Conservation (phyloP, 2,888 invertebrate genomes). For the Pseudanteris insignis region DNA sequence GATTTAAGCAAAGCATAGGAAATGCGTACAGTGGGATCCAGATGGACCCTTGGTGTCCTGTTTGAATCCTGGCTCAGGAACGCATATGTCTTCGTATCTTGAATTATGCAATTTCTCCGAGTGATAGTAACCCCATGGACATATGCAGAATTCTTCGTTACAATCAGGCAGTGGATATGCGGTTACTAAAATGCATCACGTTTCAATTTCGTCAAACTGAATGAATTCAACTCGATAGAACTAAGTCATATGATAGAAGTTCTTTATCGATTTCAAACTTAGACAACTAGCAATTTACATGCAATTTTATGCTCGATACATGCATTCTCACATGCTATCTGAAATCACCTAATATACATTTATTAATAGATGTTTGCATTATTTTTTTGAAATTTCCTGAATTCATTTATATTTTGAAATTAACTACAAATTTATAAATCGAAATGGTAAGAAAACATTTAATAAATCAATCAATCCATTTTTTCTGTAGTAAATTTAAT, state of each 20-base stretch:
- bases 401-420: too few relatives aligned
- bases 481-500: too few relatives aligned
- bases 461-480: too few relatives aligned
- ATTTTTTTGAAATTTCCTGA: too few relatives aligned
- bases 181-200: slow-evolving; percentile 59
- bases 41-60: slow-evolving; percentile 66
- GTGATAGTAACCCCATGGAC: slow-evolving; percentile 66
- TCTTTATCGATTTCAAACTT: too few relatives aligned
- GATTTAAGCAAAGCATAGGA: slow-evolving; percentile 43
- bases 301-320: slow-evolving; percentile 17
- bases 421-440: too few relatives aligned
- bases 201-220: slow-evolving; percentile 5
- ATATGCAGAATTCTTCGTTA: slow-evolving; percentile 66
- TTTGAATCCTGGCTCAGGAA: slow-evolving; percentile 57
- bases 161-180: slow-evolving; percentile 65
- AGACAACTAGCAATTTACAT: too few relatives aligned
- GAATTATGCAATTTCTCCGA: slow-evolving; percentile 47
- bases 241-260: too few relatives aligned
- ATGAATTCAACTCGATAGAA: not conserved
- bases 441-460: too few relatives aligned
- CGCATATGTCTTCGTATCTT: slow-evolving; percentile 59
- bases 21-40: slow-evolving; percentile 62
- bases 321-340: slow-evolving; percentile 20
- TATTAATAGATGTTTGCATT: too few relatives aligned
- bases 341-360: slow-evolving; percentile 6